Evolutionary conservation across 2,888 invertebrate genomes (phyloP).

Genomic region (Heliothis peltigera): DNA sequence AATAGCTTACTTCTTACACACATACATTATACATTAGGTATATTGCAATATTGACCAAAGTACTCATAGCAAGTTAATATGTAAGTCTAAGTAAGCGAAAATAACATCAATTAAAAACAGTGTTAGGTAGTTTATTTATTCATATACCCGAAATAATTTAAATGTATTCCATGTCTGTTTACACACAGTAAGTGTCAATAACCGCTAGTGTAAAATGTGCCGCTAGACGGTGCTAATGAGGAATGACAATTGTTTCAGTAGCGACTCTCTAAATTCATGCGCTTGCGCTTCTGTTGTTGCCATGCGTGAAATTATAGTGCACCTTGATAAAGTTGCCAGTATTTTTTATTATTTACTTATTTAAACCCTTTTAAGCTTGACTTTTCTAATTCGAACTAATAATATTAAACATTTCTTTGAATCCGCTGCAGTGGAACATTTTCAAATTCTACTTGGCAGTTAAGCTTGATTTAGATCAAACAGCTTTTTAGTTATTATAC

Average conservation of each 20-base stretch:
- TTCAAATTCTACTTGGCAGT: too few relatives aligned
- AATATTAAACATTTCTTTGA: too few relatives aligned
- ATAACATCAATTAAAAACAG: neutral
- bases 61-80: neutral
- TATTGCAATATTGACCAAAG: too few relatives aligned
- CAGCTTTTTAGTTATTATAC: too few relatives aligned
- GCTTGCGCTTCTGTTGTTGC: constrained; percentile 34
- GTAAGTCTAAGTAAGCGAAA: neutral
- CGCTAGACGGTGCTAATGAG: constrained; percentile 79
- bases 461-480: too few relatives aligned
- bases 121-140: neutral
- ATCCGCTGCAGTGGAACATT: too few relatives aligned
- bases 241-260: constrained; percentile 80
- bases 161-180: constrained; percentile 21
- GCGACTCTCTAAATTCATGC: constrained; percentile 79
- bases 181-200: constrained; percentile 58
- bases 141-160: neutral
- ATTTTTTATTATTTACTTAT: too few relatives aligned
- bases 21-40: neutral
- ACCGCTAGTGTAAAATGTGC: constrained; percentile 68
- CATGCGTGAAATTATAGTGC: constrained; percentile 2
- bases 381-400: too few relatives aligned
- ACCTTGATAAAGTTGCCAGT: neutral
- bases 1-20: too few relatives aligned
- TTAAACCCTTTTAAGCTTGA: too few relatives aligned